A percentile compares a stretch with the other conserved stretches of the same genome.
Conservation (phyloP, 2,797 vertebrate genomes). For the Sebastes glaucus region DNA sequence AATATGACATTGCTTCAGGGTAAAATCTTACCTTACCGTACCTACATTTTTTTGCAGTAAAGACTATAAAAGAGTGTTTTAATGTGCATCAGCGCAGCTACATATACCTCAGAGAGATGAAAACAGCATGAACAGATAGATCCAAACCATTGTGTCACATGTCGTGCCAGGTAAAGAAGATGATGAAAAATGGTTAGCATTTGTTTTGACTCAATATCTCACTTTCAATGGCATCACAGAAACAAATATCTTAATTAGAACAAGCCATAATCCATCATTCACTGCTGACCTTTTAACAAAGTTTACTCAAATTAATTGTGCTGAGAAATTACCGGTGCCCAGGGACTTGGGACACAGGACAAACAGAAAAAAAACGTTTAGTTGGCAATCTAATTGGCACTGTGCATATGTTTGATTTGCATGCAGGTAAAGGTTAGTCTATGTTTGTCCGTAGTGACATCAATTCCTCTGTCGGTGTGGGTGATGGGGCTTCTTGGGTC, state of each 20-base stretch:
- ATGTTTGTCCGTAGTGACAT: neutral
- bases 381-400: conserved; percentile 41
- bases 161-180: conserved; percentile 9
- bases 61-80: conserved; percentile 6
- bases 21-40: neutral
- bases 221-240: conserved; percentile 29
- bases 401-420: conserved; percentile 37
- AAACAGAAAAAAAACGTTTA: conserved; percentile 13
- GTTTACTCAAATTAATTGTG: conserved; percentile 66
- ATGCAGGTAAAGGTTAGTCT: conserved; percentile 32
- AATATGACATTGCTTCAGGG: conserved; percentile 31
- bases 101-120: conserved; percentile 7
- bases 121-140: conserved; percentile 29
- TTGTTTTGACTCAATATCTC: conserved; percentile 20
- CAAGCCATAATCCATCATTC: conserved; percentile 68
- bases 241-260: conserved; percentile 58
- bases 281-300: conserved; percentile 72
- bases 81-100: conserved; percentile 21
- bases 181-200: conserved; percentile 10
- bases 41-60: conserved; percentile 1
- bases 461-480: neutral
- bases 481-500: neutral
- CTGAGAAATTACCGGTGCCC: conserved; percentile 54
- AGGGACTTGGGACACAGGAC: conserved; percentile 19
- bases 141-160: neutral